These are phyloP conservation scores for Typhlichthys subterraneus DNA, from an alignment of 2,797 vertebrate genomes.

Conservation along the genomic window DNA sequence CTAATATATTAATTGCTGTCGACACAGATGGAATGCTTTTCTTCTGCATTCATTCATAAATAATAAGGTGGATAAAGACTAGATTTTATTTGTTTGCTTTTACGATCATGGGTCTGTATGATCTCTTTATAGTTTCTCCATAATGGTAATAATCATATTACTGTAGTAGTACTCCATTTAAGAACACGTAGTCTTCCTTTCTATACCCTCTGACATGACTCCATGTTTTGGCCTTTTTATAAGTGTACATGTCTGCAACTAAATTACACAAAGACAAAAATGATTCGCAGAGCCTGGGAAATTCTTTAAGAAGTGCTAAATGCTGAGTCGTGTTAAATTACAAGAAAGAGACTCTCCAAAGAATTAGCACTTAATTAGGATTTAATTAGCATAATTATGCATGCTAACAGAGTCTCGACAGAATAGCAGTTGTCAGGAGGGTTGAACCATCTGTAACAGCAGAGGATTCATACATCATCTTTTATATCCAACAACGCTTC, in stretches of 20 bases:
- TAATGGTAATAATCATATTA: no score
- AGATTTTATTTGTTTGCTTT: no score
- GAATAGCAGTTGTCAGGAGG: conserved; percentile 99
- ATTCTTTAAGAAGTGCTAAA: conserved; percentile 90
- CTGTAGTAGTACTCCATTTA: no score
- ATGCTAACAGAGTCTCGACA: conserved; percentile 99
- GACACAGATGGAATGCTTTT: no score
- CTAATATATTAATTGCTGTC: no score
- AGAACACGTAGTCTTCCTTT: conserved; percentile 8
- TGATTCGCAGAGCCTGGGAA: conserved; percentile 73
- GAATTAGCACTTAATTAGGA: conserved; percentile 99
- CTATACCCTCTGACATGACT: conserved; percentile 46
- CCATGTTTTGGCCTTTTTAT: neutral
- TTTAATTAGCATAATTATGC: conserved; percentile 99
- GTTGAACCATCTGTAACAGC: conserved; percentile 99
- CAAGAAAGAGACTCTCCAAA: conserved; percentile 93
- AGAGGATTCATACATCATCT: conserved; percentile 99
- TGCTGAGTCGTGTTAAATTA: conserved; percentile 94
- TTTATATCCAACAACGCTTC: conserved; percentile 98
- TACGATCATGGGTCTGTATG: no score
- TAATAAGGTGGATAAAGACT: no score
- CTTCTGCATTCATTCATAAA: no score
- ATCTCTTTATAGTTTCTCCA: no score
- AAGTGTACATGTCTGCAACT: conserved; percentile 45
- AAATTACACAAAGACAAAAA: conserved; percentile 60